Percentiles rank a stretch among this genome's conserved stretches.
Conservation (phyloP, 2,113 vertebrate genomes). For the Leptobrachium ailaonicum region DNA sequence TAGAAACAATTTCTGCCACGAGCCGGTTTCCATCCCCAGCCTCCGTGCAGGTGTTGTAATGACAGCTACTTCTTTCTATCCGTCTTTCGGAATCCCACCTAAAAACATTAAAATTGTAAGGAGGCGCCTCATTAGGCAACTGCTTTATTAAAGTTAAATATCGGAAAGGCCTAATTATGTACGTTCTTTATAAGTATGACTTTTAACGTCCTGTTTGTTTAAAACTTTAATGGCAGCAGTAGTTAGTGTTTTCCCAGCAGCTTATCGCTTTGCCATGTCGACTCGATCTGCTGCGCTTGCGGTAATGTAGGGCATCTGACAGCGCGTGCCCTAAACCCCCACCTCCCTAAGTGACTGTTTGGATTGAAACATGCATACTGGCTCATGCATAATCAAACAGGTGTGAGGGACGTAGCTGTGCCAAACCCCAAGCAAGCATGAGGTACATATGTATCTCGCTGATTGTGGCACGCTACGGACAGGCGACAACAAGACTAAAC, state of each 20-base stretch:
- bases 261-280: background rate
- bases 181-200: background rate
- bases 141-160: background rate
- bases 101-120: conserved; percentile 5
- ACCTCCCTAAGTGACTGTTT: conserved; percentile 51
- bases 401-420: conserved; percentile 65
- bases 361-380: conserved; percentile 61
- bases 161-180: conserved; percentile 11
- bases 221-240: background rate
- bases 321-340: conserved; percentile 41
- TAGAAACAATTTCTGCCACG: background rate
- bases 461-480: conserved; percentile 66
- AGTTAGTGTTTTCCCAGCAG: background rate
- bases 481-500: conserved; percentile 69
- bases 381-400: conserved; percentile 78
- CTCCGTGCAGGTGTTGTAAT: conserved; percentile 14
- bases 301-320: conserved; percentile 51
- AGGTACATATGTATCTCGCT: conserved; percentile 70
- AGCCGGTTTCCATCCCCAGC: background rate
- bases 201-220: background rate
- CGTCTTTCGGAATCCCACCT: background rate
- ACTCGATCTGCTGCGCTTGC: background rate
- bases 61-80: background rate
- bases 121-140: background rate
- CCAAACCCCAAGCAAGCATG: conserved; percentile 64